Evolutionary conservation across 2,797 vertebrate species (phyloP), one percentile per base, ranked within the genome.

Genomic region (Labeo calbasu): DNA sequence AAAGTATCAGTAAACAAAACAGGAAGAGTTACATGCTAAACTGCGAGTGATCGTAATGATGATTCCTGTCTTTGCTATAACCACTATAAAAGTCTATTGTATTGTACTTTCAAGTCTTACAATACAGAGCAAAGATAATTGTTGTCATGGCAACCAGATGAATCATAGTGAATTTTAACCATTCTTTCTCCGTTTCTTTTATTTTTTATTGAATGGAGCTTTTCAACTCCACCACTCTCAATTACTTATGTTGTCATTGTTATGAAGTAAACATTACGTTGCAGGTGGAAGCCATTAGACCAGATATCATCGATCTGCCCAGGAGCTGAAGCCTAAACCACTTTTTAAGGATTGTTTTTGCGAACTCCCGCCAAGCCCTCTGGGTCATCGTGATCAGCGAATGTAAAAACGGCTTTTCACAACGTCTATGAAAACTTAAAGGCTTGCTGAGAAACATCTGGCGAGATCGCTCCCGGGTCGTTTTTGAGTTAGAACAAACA

Each of bases 401-500:
- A 79, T 66, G 59, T 83, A 63, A 84, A 85, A 79, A 65, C 7
- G 2, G 2, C 4, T 79, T 81, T 79, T 77, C 72, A 61, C n/a
- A 77, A 61, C 0, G 21, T 55, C 72, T 46, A 72, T 81, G 71
- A 82, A 81, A 79, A 53, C 69, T 51, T 72, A 76, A 79, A 79
- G 48, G 53, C 80, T 82, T 17, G 66, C 53, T 65, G 48, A 70
- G 65, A 23, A 76, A 55, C 86, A 87, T 84, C 85, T 83, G 86
- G 55, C 2, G 25, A n/a, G 36, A 82, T 53, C 5, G 46, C 53
- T 80, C 70, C 73, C 53, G 77, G 63, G 80, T 70, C 53, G 23
- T 79, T 86, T 71, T 84, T 77, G 77, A 76, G 51, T 65, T 85
- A 66, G 57, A 86, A 73, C 77, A 72, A 73, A 82, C 82, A 76